Base-by-base conservation (phyloP, 2,888 invertebrate genomes). In the Agonopterix arenella region DNA sequence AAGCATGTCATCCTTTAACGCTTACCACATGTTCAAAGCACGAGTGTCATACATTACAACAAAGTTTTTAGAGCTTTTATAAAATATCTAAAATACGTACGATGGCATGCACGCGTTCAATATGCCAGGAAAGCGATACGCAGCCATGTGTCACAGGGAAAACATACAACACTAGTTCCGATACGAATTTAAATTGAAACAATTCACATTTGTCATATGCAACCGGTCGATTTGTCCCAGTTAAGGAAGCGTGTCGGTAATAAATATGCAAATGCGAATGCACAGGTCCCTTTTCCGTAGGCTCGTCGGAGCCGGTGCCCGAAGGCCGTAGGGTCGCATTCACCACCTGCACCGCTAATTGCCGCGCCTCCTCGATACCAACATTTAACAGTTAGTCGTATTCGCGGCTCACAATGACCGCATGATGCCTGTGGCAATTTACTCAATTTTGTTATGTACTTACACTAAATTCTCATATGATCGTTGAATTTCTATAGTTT, bases 321-420 rank as follows among this genome's bases (percentile, higher is more conserved):
- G 58, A 68, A 75, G 81, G 84, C 79, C 81, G 79, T 70, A 64
- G 78, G 82, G 76, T 80, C 79, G 80, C 74, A 77, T 79, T 84
- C 82, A 79, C 80, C 85, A 84, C 80, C 80, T 82, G 81, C 49
- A 49, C 51, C 47, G 78, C 80, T 85, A 84, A 85, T 88, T 85
- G 80, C 84, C 77, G 70, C 74, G 68, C 76, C 77, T 70, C 67
- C 66, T 62, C 61, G 57, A 54, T 61, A 60, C 63, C 61, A 64
- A 64, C 69, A 68, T 73, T 75, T 66, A 79, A 81, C 80, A 76
- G 80, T 80, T 85, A 84, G 67, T 72, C 65, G 60, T 60, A 60
- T 13, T 42, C n/a, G 36, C 44, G 36, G 58, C 61, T 66, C 64
- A 73, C 77, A 80, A 76, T 83, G 70, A 65, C 70, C 73, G 64